Evolutionary conservation across 2,888 invertebrate genomes (phyloP).

Genomic region (Trichacis sp.): DNA sequence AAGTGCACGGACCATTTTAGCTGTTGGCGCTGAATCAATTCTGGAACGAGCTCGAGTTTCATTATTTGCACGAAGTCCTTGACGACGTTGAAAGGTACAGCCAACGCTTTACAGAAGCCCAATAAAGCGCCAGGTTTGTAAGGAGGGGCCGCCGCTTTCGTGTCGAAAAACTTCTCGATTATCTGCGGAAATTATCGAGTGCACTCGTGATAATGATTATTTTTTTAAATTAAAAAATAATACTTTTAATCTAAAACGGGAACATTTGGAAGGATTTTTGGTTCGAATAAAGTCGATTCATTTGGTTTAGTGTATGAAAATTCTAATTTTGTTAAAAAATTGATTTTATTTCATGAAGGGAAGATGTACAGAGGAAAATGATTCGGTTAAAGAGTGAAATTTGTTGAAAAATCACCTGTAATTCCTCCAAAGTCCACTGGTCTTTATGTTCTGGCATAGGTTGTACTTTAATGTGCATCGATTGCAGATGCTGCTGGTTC

Average conservation of each 20-base stretch:
- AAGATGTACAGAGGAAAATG: too few relatives aligned
- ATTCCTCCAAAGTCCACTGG: constrained; percentile 87
- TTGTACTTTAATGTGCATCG: constrained; percentile 85
- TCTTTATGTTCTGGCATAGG: constrained; percentile 88
- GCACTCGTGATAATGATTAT: too few relatives aligned
- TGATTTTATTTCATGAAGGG: too few relatives aligned
- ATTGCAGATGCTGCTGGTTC: constrained; percentile 90
- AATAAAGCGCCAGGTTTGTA: constrained; percentile 90
- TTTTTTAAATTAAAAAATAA: too few relatives aligned
- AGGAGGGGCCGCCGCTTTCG: constrained; percentile 88
- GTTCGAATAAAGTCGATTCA: too few relatives aligned
- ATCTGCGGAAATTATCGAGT: constrained; percentile 72
- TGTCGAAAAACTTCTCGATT: constrained; percentile 93
- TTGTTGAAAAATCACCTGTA: constrained; percentile 77
- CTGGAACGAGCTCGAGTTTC: constrained; percentile 75
- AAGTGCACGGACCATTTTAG: constrained; percentile 92
- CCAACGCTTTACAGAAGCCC: constrained; percentile 87
- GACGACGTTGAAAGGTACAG: constrained; percentile 86
- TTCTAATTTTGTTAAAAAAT: too few relatives aligned
- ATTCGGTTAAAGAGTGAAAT: too few relatives aligned
- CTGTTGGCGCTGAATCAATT: constrained; percentile 73
- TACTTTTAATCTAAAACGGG: too few relatives aligned
- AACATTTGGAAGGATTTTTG: too few relatives aligned
- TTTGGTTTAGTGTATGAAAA: too few relatives aligned
- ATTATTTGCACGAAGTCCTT: constrained; percentile 93